Evolutionary conservation across 2,797 vertebrate genomes (phyloP).

Genomic region (Hemibagrus guttatus): DNA sequence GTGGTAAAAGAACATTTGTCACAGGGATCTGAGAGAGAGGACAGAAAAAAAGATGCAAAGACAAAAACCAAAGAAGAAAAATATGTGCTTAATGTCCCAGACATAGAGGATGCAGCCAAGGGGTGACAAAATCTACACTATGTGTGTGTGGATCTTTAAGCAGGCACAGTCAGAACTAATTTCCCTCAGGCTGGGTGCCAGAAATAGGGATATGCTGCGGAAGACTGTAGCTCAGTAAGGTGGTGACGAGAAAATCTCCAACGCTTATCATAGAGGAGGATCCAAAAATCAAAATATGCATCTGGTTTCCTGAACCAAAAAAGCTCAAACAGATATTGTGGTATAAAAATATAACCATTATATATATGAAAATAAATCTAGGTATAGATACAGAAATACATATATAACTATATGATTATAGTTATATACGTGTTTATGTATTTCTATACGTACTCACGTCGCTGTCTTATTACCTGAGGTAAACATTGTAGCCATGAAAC

Average conservation of each 20-base stretch:
- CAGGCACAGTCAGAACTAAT: conserved; percentile 46
- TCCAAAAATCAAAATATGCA: neutral
- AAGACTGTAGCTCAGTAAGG: conserved; percentile 35
- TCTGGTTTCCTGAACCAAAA: neutral
- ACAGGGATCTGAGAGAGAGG: conserved; percentile 50
- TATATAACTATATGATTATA: neutral
- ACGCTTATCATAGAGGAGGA: conserved; percentile 23
- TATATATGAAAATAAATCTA: neutral
- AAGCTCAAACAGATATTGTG: neutral
- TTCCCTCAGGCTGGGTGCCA: conserved; percentile 38
- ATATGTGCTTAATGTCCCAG: conserved; percentile 33
- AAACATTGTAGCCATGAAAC: neutral
- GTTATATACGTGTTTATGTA: too few relatives aligned
- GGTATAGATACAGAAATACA: neutral
- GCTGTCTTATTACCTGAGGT: too few relatives aligned
- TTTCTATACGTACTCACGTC: too few relatives aligned
- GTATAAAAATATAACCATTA: neutral
- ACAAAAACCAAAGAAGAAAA: conserved; percentile 48
- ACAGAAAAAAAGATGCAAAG: conserved; percentile 54
- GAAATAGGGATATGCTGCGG: conserved; percentile 49
- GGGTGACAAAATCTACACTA: conserved; percentile 36
- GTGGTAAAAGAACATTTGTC: conserved; percentile 57
- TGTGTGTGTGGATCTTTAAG: conserved; percentile 40
- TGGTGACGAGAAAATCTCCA: conserved; percentile 38
- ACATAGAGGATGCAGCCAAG: conserved; percentile 24